Conservation (phyloP, 2,797 vertebrate species). For the Melanotaenia trifasciata region DNA sequence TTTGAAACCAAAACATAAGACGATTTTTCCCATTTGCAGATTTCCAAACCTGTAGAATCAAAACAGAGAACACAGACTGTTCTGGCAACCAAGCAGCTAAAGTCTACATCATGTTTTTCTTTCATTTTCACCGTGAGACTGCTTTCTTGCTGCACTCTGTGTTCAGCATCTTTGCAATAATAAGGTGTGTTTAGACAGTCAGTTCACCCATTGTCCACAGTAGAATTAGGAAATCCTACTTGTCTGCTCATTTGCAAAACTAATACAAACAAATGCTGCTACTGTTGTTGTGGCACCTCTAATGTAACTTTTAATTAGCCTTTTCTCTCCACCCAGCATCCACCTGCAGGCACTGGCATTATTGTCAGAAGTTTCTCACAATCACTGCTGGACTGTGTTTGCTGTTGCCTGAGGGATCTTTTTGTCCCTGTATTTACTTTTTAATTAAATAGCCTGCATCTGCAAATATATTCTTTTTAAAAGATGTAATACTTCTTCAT, state of each 20-base stretch:
- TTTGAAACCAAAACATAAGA: neutral
- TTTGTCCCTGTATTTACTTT: neutral
- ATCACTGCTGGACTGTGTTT: neutral
- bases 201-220: neutral
- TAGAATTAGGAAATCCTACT: neutral
- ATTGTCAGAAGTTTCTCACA: conserved; percentile 7
- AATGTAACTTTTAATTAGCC: conserved; percentile 28
- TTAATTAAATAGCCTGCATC: neutral
- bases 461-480: neutral
- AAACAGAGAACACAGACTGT: neutral
- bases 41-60: neutral
- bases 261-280: conserved; percentile 6
- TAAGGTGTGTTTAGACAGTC: neutral
- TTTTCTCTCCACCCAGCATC: conserved; percentile 5
- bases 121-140: neutral
- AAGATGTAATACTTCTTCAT: too few species aligned
- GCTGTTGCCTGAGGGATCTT: neutral
- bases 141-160: neutral
- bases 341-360: conserved; percentile 10
- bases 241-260: conserved; percentile 14
- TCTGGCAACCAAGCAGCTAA: neutral
- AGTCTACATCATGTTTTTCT: neutral
- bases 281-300: conserved; percentile 1
- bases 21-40: neutral
- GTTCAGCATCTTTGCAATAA: neutral